A percentile compares a stretch with the other conserved stretches of the same genome.
Conservation (phyloP, 2,797 vertebrate species). For the Sebastes oblongus region DNA sequence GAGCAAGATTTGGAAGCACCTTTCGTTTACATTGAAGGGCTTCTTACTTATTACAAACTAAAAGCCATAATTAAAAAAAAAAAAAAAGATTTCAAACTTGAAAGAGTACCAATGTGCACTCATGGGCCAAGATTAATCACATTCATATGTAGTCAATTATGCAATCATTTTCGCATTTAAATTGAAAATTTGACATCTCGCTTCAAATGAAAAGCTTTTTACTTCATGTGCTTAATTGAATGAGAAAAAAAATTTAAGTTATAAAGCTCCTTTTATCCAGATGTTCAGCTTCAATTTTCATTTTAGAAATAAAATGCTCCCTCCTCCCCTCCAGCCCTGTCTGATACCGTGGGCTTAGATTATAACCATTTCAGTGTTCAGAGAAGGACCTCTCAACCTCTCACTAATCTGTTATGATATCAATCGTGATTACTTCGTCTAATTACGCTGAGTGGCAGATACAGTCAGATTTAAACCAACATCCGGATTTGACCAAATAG, state of each 20-base stretch:
- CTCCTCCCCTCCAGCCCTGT: background rate
- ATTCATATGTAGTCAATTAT: slow-evolving; percentile 18
- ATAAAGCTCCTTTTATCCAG: slow-evolving; percentile 46
- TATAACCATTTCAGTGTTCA: slow-evolving; percentile 59
- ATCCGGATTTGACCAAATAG: slow-evolving; percentile 25
- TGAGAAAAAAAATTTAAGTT: slow-evolving; percentile 15
- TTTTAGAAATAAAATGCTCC: slow-evolving; percentile 48
- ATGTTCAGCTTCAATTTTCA: slow-evolving; percentile 49
- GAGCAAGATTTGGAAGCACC: slow-evolving; percentile 11
- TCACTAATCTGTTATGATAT: slow-evolving; percentile 62
- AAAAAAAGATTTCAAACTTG: slow-evolving; percentile 11
- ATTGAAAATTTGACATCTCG: slow-evolving; percentile 32
- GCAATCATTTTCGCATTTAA: slow-evolving; percentile 39
- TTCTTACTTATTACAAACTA: slow-evolving; percentile 36
- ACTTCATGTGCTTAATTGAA: slow-evolving; percentile 27
- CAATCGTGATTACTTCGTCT: slow-evolving; percentile 66
- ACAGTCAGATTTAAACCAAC: slow-evolving; percentile 33
- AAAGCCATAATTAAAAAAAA: slow-evolving; percentile 62
- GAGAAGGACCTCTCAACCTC: slow-evolving; percentile 48
- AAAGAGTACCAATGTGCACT: slow-evolving; percentile 23
- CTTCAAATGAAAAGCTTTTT: slow-evolving; percentile 37
- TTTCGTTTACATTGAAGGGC: slow-evolving; percentile 42
- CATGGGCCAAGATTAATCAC: slow-evolving; percentile 21
- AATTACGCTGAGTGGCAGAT: slow-evolving; percentile 65
- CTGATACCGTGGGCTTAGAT: slow-evolving; percentile 23